Evolutionary conservation across 1,140 invertebrate genomes (phyloP).

Genomic region (Cydia splendana): DNA sequence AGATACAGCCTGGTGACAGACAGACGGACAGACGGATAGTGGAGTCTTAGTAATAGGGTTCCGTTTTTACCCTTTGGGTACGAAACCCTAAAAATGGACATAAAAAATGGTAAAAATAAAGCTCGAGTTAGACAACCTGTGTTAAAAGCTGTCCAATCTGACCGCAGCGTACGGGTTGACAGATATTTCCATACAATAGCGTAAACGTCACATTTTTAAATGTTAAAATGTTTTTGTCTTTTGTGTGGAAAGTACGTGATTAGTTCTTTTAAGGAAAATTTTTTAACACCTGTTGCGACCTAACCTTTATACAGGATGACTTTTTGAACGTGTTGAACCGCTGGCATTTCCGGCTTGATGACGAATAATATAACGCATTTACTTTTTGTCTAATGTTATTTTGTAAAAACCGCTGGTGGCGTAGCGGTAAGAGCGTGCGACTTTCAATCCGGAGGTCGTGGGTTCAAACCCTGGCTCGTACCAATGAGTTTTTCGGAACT

Average conservation of each 20-base stretch:
- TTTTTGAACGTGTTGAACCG: not conserved
- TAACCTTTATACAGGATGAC: conserved; percentile 1
- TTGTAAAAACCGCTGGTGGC: too few species aligned
- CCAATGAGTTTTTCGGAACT: too few species aligned
- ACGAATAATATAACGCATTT: not conserved
- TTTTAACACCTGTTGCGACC: conserved; percentile 7
- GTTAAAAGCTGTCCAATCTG: conserved; percentile 2
- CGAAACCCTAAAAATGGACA: too few species aligned
- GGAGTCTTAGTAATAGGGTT: too few species aligned
- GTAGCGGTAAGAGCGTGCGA: too few species aligned
- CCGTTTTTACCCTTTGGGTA: too few species aligned
- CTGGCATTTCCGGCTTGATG: conserved; percentile 8
- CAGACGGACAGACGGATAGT: too few species aligned
- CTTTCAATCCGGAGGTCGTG: too few species aligned
- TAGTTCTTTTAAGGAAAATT: not conserved
- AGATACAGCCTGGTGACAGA: too few species aligned
- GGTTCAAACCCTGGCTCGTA: too few species aligned
- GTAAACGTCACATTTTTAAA: not conserved
- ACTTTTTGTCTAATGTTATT: too few species aligned
- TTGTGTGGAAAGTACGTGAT: conserved; percentile 15
- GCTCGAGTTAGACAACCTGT: not conserved
- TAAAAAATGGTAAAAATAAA: not conserved
- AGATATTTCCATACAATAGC: conserved; percentile 8
- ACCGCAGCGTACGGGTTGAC: not conserved
- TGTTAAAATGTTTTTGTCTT: not conserved